A percentile compares a stretch with the other conserved stretches of the same genome.
phyloP scores from a whole-genome alignment of 2,113 vertebrate genomes.

The Nestor notabilis region DNA sequence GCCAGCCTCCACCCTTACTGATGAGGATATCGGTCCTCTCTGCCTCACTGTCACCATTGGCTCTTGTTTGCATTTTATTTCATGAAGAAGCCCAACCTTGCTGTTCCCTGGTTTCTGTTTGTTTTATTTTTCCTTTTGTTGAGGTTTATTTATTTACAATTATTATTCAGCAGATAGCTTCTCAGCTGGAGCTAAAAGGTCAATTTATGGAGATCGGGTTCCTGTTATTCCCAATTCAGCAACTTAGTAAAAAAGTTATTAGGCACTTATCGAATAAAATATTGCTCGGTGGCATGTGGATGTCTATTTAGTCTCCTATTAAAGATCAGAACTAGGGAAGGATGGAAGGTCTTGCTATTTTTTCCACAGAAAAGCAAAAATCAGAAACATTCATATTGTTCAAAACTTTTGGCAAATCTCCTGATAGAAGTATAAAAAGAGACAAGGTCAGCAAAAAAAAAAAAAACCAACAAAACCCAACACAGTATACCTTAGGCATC shows the following conservation, averaged over 20 bases:
- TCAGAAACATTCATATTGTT: not conserved
- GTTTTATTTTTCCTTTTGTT: not conserved
- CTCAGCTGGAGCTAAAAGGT: not conserved
- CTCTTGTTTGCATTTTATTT: not conserved
- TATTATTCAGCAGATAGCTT: not conserved
- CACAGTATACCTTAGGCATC: not conserved
- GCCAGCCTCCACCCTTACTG: not conserved
- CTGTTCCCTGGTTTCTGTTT: not conserved
- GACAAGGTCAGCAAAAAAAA: not conserved
- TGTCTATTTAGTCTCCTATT: not conserved
- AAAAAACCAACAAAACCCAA: not conserved
- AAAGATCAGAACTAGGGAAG: not conserved
- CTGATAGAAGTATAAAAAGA: not conserved
- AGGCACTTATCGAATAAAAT: not conserved
- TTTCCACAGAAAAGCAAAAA: not conserved
- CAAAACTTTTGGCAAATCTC: not conserved
- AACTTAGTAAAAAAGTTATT: not conserved
- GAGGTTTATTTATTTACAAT: not conserved
- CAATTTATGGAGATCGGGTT: slow-evolving; percentile 10
- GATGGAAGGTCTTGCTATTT: not conserved
- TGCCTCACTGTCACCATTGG: rapidly evolving
- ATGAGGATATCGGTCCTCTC: rapidly evolving
- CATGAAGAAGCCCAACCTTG: not conserved
- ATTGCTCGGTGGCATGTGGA: not conserved
- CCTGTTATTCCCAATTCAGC: not conserved